Percentiles rank a stretch among this genome's conserved stretches.
These are phyloP conservation scores for Leptothorax acervorum DNA, from an alignment of 2,888 invertebrate genomes.

Conservation along the genomic window DNA sequence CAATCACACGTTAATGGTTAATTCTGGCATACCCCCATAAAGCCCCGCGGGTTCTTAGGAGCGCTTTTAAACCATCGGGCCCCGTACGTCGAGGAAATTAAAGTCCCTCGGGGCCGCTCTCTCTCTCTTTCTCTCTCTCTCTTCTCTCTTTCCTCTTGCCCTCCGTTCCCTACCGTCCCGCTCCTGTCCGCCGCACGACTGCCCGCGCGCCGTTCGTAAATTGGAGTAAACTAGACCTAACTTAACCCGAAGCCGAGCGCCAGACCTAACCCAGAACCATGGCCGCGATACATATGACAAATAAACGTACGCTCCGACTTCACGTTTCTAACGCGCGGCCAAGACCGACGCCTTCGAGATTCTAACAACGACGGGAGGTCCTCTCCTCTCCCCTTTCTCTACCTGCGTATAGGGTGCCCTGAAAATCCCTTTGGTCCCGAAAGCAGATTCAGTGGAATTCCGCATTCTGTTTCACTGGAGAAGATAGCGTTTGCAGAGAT, in stretches of 20 bases:
- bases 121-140: too few relatives aligned
- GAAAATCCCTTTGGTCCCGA: not conserved
- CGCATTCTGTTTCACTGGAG: not conserved
- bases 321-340: slow-evolving; percentile 43
- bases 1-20: slow-evolving; percentile 80
- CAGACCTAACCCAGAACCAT: slow-evolving; percentile 50
- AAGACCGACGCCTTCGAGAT: slow-evolving; percentile 45
- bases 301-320: slow-evolving; percentile 47
- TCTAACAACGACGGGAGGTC: slow-evolving; percentile 36
- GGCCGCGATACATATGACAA: slow-evolving; percentile 47
- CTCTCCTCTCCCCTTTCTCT: not conserved
- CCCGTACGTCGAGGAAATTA: slow-evolving; percentile 57
- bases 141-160: not conserved
- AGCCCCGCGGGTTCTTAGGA: slow-evolving; percentile 58
- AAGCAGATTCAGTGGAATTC: not conserved
- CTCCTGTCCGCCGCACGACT: slow-evolving; percentile 10
- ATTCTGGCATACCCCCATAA: slow-evolving; percentile 74
- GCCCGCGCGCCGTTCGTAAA: slow-evolving; percentile 49
- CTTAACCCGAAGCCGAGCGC: slow-evolving; percentile 43
- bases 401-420: slow-evolving; percentile 1
- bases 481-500: not conserved
- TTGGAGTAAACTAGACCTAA: slow-evolving; percentile 55
- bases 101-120: slow-evolving; percentile 57
- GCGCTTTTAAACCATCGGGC: slow-evolving; percentile 56
- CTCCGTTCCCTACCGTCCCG: not conserved